phyloP scores from a whole-genome alignment of 2,797 vertebrate species.

The Novumbra hubbsi region DNA sequence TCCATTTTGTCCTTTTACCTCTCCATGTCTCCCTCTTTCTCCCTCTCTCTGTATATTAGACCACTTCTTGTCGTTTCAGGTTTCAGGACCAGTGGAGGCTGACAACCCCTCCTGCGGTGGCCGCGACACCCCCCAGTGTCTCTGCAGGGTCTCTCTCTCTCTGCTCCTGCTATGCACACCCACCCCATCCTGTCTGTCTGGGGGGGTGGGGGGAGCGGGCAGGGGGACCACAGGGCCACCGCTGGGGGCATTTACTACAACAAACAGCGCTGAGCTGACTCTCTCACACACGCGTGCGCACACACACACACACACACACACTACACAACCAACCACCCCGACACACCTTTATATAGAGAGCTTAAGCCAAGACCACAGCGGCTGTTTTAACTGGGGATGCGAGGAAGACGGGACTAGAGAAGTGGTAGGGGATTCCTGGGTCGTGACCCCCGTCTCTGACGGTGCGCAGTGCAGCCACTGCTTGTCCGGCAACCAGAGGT shows the following conservation, averaged over 20 bases:
- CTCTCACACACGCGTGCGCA: constrained; percentile 19
- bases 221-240: constrained; percentile 77
- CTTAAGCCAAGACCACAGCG: constrained; percentile 61
- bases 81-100: constrained; percentile 88
- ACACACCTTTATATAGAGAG: constrained; percentile 69
- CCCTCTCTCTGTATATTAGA: constrained; percentile 81
- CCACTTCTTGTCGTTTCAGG: constrained; percentile 88
- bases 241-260: constrained; percentile 83
- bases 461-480: constrained; percentile 69
- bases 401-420: constrained; percentile 66
- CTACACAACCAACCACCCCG: constrained; percentile 50
- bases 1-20: constrained; percentile 51
- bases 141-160: constrained; percentile 82
- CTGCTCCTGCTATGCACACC: constrained; percentile 83
- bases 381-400: constrained; percentile 61
- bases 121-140: constrained; percentile 79
- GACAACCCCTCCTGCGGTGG: constrained; percentile 82
- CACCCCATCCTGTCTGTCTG: constrained; percentile 83
- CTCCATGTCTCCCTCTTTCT: constrained; percentile 9
- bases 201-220: constrained; percentile 74
- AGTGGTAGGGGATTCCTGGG: constrained; percentile 48
- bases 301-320: constrained; percentile 42
- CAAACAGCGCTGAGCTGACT: constrained; percentile 78
- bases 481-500: constrained; percentile 61
- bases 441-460: constrained; percentile 63